A percentile compares a stretch with the other conserved stretches of the same genome.
These are phyloP conservation scores for Caenorhabditis sp. DNA, from an alignment of 2,888 invertebrate species.

Conservation along the genomic window DNA sequence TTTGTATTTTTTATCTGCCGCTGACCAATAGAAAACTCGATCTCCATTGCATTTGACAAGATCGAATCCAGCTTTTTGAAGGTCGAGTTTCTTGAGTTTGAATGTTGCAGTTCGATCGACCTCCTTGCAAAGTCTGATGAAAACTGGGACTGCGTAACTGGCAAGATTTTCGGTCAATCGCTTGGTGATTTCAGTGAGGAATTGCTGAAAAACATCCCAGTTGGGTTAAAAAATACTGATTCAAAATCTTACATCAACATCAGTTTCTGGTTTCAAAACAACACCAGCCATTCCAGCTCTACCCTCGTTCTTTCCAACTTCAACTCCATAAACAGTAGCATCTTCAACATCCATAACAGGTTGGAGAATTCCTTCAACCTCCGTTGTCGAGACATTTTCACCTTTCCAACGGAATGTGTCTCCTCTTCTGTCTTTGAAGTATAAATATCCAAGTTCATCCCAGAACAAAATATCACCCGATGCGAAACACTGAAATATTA, in stretches of 20 bases:
- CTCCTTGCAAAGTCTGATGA: constrained; percentile 82
- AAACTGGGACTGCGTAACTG: constrained; percentile 86
- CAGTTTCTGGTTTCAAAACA: constrained; percentile 75
- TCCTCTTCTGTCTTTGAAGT: constrained; percentile 90
- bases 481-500: constrained; percentile 53
- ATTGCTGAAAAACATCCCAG: constrained; percentile 40
- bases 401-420: constrained; percentile 78
- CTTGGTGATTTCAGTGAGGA: constrained; percentile 55
- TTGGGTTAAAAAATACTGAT: neutral
- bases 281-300: constrained; percentile 93
- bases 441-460: constrained; percentile 91
- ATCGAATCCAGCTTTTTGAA: constrained; percentile 86
- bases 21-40: constrained; percentile 79
- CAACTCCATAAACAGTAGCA: constrained; percentile 90
- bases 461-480: constrained; percentile 83
- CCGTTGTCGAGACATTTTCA: constrained; percentile 86
- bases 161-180: constrained; percentile 76
- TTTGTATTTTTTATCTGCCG: constrained; percentile 50
- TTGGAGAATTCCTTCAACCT: constrained; percentile 91
- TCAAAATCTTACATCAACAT: constrained; percentile 63
- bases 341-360: constrained; percentile 84
- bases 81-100: constrained; percentile 87
- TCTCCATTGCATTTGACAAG: constrained; percentile 73
- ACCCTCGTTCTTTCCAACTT: constrained; percentile 76
- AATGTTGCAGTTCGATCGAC: constrained; percentile 93